phyloP scores from a whole-genome alignment of 2,113 vertebrate species.

The Hippocampus zosterae region DNA sequence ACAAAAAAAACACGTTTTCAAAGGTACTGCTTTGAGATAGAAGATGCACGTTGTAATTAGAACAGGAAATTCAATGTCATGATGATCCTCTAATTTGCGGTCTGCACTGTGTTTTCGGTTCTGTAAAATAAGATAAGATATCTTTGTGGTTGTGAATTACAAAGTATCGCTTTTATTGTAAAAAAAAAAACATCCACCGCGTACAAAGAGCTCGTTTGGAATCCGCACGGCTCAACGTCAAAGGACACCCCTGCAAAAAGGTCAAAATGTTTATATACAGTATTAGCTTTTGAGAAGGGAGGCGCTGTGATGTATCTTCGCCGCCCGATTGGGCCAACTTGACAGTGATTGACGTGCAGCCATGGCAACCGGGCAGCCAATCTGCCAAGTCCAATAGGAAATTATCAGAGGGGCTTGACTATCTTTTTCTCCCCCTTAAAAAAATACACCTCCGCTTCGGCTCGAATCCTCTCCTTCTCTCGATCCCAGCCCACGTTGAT shows the following conservation, averaged over 20 bases:
- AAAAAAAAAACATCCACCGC: not conserved
- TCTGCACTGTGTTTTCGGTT: not conserved
- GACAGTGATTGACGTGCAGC: conserved; percentile 91
- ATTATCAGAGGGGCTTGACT: conserved; percentile 73
- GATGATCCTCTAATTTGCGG: not conserved
- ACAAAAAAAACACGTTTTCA: no score
- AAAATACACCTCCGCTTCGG: conserved; percentile 66
- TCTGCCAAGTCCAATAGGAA: conserved; percentile 88
- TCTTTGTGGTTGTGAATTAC: conserved; percentile 3
- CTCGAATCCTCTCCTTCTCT: conserved; percentile 71
- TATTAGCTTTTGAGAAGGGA: conserved; percentile 71
- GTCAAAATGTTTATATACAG: conserved; percentile 73
- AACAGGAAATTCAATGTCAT: not conserved
- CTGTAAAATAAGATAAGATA: no score
- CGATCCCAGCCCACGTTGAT: conserved; percentile 65
- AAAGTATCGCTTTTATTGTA: not conserved
- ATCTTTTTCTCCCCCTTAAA: conserved; percentile 71
- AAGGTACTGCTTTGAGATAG: no score
- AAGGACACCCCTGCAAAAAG: conserved; percentile 58
- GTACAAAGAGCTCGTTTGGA: conserved; percentile 20
- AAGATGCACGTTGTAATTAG: not conserved
- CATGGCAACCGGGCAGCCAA: conserved; percentile 84
- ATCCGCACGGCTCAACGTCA: conserved; percentile 52
- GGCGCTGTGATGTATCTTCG: conserved; percentile 73
- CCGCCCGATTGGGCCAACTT: conserved; percentile 86